Conservation (phyloP, 2,888 invertebrate genomes). For the Tenthredo amoena region DNA sequence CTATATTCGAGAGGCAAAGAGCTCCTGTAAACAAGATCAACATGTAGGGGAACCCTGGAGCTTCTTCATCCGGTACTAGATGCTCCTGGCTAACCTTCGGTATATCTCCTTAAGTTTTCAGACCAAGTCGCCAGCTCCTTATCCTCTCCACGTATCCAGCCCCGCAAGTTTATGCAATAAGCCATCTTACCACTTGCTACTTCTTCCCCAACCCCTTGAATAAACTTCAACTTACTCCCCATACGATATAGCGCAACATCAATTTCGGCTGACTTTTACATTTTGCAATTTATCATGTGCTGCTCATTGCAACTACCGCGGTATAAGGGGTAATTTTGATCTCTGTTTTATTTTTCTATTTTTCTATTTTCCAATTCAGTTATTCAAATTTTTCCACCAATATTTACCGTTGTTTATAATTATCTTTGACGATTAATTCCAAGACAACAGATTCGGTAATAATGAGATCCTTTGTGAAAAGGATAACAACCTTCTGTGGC, state of each 20-base stretch:
- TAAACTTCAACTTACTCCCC: neutral
- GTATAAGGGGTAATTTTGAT: too few species aligned
- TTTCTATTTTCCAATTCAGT: too few species aligned
- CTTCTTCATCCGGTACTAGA: neutral
- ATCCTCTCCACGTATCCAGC: constrained; percentile 20
- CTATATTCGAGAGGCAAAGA: neutral
- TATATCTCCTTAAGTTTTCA: constrained; percentile 15
- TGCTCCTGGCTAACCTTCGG: neutral
- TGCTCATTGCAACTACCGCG: neutral
- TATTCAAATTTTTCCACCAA: too few species aligned
- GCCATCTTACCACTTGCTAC: constrained; percentile 8
- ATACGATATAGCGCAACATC: neutral
- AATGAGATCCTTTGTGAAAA: neutral
- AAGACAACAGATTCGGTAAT: neutral
- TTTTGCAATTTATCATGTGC: neutral
- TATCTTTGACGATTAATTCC: neutral
- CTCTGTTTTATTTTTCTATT: too few species aligned
- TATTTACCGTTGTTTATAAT: too few species aligned
- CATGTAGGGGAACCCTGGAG: constrained; percentile 17
- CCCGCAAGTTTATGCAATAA: constrained; percentile 20
- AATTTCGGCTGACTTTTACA: neutral
- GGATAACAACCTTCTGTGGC: neutral
- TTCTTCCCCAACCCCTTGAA: constrained; percentile 9
- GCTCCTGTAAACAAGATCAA: constrained; percentile 28
- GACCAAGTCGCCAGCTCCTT: constrained; percentile 15